Conservation (phyloP, 2,113 vertebrate species). For the Mormyrus iriodes region DNA sequence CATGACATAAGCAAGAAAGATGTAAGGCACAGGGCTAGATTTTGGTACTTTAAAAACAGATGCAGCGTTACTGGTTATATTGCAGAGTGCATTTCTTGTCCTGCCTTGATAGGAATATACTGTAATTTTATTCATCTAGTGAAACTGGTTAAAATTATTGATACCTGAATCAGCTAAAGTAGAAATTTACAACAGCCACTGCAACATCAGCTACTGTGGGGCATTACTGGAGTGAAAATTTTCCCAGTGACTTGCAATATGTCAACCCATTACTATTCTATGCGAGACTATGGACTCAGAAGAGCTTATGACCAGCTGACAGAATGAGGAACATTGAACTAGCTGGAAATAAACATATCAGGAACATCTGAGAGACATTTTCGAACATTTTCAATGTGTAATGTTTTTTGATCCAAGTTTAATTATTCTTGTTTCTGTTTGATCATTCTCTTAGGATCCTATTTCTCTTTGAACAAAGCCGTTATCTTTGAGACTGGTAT, state of each 20-base stretch:
- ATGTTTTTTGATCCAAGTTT: no score
- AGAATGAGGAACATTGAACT: no score
- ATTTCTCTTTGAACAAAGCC: no score
- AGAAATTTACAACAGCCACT: not conserved
- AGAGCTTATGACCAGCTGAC: no score
- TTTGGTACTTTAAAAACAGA: not conserved
- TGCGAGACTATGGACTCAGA: no score
- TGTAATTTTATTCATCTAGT: not conserved
- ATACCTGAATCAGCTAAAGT: not conserved
- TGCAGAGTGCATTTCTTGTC: not conserved
- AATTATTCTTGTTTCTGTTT: no score
- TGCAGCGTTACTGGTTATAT: not conserved
- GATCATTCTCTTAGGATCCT: no score
- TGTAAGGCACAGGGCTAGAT: not conserved
- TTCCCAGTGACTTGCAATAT: not conserved
- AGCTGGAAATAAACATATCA: no score
- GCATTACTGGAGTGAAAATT: not conserved
- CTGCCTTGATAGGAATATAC: not conserved
- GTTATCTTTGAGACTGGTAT: no score
- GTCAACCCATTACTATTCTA: not conserved
- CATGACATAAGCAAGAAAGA: not conserved
- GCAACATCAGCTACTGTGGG: not conserved
- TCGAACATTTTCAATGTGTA: no score
- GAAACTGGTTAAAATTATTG: not conserved
- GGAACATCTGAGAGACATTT: no score